Evolutionary conservation across 2,797 vertebrate genomes (phyloP).

Genomic region (Dipus sagitta): DNA sequence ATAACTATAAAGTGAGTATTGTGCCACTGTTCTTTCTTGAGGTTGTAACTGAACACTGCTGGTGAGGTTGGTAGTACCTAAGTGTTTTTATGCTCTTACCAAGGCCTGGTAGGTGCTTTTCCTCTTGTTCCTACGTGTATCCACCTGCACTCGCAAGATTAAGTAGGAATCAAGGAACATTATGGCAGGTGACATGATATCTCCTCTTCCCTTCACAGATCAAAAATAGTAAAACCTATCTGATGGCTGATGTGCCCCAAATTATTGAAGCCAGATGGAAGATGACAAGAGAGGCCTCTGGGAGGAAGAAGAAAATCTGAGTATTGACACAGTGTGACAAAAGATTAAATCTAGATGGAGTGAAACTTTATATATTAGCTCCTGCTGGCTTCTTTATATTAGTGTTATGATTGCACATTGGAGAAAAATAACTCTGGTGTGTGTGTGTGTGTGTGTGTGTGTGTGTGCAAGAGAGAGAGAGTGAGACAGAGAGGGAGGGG

Average conservation of each 20-base stretch:
- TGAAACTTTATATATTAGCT: background rate
- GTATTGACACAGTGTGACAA: background rate
- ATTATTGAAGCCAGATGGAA: background rate
- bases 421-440: background rate
- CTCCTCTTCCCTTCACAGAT: background rate
- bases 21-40: conserved; percentile 1
- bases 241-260: background rate
- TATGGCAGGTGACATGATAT: background rate
- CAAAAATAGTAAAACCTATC: conserved; percentile 24
- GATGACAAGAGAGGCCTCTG: background rate
- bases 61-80: background rate
- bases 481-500: background rate
- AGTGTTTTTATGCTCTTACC: background rate
- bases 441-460: background rate
- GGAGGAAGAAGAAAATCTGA: background rate
- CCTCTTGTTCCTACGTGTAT: background rate
- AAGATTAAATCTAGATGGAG: background rate
- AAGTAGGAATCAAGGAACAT: background rate
- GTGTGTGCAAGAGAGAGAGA: background rate
- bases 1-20: conserved; percentile 5
- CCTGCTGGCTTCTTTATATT: background rate
- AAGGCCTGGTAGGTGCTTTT: background rate
- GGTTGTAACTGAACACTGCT: background rate
- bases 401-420: background rate
- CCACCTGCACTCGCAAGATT: background rate